phyloP scores from a whole-genome alignment of 2,797 vertebrate species.

The Pseudochaenichthys georgianus region DNA sequence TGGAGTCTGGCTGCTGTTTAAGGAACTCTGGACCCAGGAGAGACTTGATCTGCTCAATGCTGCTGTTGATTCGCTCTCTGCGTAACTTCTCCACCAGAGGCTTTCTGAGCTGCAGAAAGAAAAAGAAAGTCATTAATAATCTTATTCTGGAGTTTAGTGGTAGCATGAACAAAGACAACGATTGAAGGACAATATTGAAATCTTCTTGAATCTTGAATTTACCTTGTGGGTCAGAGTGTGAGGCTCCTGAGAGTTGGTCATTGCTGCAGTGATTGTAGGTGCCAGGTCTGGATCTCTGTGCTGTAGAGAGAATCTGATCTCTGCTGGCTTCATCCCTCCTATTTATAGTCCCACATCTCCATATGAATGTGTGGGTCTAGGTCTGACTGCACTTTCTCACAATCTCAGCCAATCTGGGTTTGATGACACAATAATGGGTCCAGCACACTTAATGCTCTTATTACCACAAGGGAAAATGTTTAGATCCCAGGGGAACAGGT shows the following conservation, averaged over 20 bases:
- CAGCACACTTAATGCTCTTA: too few species aligned
- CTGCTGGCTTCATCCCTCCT: slow-evolving; percentile 48
- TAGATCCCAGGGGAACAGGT: too few species aligned
- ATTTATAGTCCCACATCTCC: slow-evolving; percentile 85
- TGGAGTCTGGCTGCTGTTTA: slow-evolving; percentile 79
- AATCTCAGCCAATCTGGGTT: too few species aligned
- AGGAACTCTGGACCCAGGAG: slow-evolving; percentile 69
- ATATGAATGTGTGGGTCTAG: slow-evolving; percentile 69
- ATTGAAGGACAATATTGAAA: not conserved
- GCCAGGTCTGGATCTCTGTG: slow-evolving; percentile 79
- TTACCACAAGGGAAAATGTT: too few species aligned
- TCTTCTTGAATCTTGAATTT: slow-evolving; percentile 42
- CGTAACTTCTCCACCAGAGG: slow-evolving; percentile 86
- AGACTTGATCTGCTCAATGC: slow-evolving; percentile 67
- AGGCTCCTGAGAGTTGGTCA: slow-evolving; percentile 63
- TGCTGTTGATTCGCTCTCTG: slow-evolving; percentile 79
- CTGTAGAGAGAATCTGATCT: slow-evolving; percentile 20
- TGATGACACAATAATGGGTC: too few species aligned
- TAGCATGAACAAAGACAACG: not conserved
- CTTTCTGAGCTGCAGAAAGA: slow-evolving; percentile 50
- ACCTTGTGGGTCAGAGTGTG: slow-evolving; percentile 76
- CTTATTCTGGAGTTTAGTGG: not conserved
- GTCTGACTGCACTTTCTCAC: slow-evolving; percentile 5
- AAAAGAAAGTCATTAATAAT: slow-evolving; percentile 32
- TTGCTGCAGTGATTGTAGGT: slow-evolving; percentile 71